Base-by-base conservation (phyloP, 2,888 invertebrate genomes). In the Parochlus steinenii region DNA sequence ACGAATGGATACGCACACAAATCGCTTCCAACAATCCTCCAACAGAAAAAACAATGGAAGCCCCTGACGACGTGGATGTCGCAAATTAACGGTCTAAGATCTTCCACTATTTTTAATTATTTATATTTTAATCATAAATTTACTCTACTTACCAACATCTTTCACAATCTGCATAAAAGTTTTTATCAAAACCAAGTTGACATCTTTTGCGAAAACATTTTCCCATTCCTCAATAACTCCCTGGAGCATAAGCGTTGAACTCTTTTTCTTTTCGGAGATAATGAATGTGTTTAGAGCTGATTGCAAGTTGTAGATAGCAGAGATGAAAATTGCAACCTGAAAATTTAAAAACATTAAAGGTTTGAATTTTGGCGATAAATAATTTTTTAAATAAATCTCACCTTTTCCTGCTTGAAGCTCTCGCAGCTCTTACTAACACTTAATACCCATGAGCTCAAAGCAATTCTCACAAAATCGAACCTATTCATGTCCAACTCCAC, bases 381-480 rank as follows among this genome's bases (percentile, higher is more conserved):
- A n/a, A n/a, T n/a, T n/a, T n/a, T n/a, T n/a, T n/a, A n/a, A n/a
- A n/a, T n/a, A n/a, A n/a, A n/a, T n/a, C 42, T 39, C 42, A 74
- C 74, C 62, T 71, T 71, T 31, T 66, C 54, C 43, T 62, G 59
- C 27, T 52, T 51, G 50, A 62, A 65, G 40, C 54, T 41, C 12
- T 52, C 38, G 41, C 53, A 42, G 15, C 53, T 59, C 56, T 51
- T 54, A 48, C 45, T 71, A 44, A 44, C 67, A 65, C 51, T 66
- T 50, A 60, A 46, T 26, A 73, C 60, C 71, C 83, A 74, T 11
- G 74, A 69, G 39, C 73, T 71, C 19, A 80, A 55, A 35, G 73
- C 66, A 50, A 85, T 71, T 43, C 76, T 64, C 44, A 71, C 60
- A 49, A 76, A 73, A 61, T 85, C 85, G 82, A 85, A 83, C 45